Conservation (phyloP, 2,113 vertebrate genomes). For the Alectura lathami region DNA sequence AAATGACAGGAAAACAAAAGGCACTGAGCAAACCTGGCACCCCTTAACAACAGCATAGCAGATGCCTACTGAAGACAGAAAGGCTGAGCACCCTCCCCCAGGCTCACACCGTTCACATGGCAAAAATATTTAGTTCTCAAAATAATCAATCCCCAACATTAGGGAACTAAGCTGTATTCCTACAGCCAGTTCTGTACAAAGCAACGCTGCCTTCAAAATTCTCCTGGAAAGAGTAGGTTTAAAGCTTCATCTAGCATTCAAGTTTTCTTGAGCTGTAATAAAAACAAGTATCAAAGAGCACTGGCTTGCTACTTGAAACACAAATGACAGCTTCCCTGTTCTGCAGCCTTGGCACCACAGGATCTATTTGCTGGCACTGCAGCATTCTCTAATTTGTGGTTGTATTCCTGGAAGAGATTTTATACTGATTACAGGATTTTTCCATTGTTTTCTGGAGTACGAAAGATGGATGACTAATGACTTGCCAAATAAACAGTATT, state of each 20-base stretch:
- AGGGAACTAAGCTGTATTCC: background rate
- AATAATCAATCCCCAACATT: background rate
- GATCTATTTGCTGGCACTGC: slow-evolving; percentile 35
- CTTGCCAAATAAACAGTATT: slow-evolving; percentile 48
- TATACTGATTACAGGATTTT: slow-evolving; percentile 10
- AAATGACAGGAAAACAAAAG: slow-evolving; percentile 29
- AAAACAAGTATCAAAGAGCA: background rate
- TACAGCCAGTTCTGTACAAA: background rate
- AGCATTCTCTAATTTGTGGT: slow-evolving; percentile 24
- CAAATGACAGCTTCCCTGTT: background rate
- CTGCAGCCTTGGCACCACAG: slow-evolving; percentile 21
- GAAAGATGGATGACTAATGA: slow-evolving; percentile 50
- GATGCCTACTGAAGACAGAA: background rate
- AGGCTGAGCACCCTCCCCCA: background rate
- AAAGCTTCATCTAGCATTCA: background rate
- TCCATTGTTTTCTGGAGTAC: slow-evolving; percentile 37
- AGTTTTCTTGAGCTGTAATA: background rate
- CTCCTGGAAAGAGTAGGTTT: background rate
- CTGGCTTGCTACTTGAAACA: background rate
- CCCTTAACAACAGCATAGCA: background rate
- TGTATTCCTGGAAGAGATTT: slow-evolving; percentile 53
- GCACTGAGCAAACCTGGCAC: slow-evolving; percentile 13
- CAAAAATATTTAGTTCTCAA: background rate
- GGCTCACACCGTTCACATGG: background rate
- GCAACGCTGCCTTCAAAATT: background rate